Percentiles rank a stretch among this genome's conserved stretches.
These are phyloP conservation scores for Harpalus rubripes DNA, from an alignment of 2,888 invertebrate species.

Conservation along the genomic window DNA sequence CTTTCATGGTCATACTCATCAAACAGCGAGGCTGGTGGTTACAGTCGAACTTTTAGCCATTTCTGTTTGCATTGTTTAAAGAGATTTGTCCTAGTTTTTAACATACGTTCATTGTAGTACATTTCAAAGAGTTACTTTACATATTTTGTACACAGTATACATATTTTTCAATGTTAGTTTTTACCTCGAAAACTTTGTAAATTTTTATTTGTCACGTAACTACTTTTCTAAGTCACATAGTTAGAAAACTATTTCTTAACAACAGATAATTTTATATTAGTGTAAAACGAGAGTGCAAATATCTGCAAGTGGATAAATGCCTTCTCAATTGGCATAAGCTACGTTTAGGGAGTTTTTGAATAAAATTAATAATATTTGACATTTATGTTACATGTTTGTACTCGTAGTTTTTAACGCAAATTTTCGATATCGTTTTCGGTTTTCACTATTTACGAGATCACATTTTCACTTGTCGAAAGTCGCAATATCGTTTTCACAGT, in stretches of 20 bases:
- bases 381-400: too few species aligned
- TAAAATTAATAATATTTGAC: too few species aligned
- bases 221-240: neutral
- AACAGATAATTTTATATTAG: too few species aligned
- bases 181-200: neutral
- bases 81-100: constrained; percentile 31
- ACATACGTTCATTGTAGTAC: neutral
- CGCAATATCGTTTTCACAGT: too few species aligned
- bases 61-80: constrained; percentile 19
- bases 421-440: too few species aligned
- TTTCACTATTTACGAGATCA: too few species aligned
- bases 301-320: too few species aligned
- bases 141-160: neutral
- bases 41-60: constrained; percentile 25
- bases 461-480: too few species aligned
- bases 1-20: constrained; percentile 33
- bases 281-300: too few species aligned
- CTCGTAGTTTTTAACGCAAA: too few species aligned
- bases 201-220: neutral
- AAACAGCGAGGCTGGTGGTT: constrained; percentile 24
- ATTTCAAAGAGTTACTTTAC: neutral
- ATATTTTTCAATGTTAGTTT: neutral
- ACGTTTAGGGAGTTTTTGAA: too few species aligned
- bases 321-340: too few species aligned
- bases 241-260: neutral